Base-by-base conservation (phyloP, 1,140 invertebrate genomes). In the Listronotus bonariensis region DNA sequence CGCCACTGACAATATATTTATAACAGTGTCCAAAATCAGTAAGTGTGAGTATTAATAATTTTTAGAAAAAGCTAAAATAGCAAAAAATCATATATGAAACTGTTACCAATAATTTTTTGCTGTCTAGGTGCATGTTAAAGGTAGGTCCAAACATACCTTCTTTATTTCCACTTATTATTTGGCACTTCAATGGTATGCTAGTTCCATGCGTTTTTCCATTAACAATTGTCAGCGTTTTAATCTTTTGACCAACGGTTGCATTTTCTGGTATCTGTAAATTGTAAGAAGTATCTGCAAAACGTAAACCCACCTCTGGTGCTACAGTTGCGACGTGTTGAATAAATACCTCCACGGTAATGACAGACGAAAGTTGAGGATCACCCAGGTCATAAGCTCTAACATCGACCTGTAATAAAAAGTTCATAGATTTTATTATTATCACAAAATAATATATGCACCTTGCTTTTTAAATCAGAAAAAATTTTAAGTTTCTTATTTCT, bases 331-430 rank as follows among this genome's bases (percentile, higher is more conserved):
- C 88, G 72, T 95, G 92, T 54, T 91, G 87, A 7, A 96, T 90
- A 70, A 87, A 92, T 0, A 96, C 85, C 1, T 88, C 90, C 0
- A 95, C 84, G 0, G 89, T 91, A 1, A 88, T 87, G 3, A 91
- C 87, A 0, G 90, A 91, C 6, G 88, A 90, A 54, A 95, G 80
- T 68, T 89, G 87, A 0, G 94, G 94, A 36, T 93, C 90, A 0
- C 91, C 92, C 65, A 92, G 84, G 76, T 97, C 94, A 74, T 92
- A 93, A 0, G 91, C 93, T 63, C 88, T 85, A 0, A 97, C 87
- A 75, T 93, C 89, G 45, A 96, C 86, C 87, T 89, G 51, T 31
- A 66, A 66, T 32, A 20, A 42, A 54, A 52, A 11, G 55, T 36
- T 14, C 20, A 26, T 5, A 26, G 20, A 26, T 26, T 3, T 26